Conservation (phyloP, 92 coral and sea anemone genomes). For the Porites rus region DNA sequence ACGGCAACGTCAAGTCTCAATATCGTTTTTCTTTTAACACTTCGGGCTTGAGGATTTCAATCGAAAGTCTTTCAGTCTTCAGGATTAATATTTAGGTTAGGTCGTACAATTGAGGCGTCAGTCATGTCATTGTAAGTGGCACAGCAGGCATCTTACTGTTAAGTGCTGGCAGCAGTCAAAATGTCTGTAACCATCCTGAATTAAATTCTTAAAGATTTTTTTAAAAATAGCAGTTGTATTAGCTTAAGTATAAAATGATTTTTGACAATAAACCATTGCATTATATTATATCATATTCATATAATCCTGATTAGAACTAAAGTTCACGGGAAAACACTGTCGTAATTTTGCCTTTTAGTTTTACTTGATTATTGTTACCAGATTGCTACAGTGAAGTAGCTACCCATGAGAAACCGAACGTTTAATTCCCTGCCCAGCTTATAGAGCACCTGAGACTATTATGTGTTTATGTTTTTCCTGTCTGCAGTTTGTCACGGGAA, state of each 20-base stretch:
- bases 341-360: no score
- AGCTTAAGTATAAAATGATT: background rate
- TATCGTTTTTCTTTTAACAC: background rate
- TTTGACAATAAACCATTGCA: background rate
- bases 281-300: background rate
- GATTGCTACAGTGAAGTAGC: no score
- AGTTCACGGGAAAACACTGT: no score
- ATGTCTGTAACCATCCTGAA: background rate
- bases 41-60: background rate
- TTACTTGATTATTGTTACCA: no score
- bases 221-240: background rate
- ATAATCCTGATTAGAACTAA: background rate
- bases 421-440: background rate
- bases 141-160: background rate
- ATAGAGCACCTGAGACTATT: background rate
- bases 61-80: background rate
- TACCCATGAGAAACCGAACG: background rate
- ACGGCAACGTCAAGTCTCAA: background rate
- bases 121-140: background rate
- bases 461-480: background rate
- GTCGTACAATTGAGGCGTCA: background rate
- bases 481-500: conserved; percentile 96
- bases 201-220: background rate
- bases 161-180: background rate
- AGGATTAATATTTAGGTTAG: no score